Conservation (phyloP, 2,797 vertebrate species). For the Phrynocephalus forsythii region DNA sequence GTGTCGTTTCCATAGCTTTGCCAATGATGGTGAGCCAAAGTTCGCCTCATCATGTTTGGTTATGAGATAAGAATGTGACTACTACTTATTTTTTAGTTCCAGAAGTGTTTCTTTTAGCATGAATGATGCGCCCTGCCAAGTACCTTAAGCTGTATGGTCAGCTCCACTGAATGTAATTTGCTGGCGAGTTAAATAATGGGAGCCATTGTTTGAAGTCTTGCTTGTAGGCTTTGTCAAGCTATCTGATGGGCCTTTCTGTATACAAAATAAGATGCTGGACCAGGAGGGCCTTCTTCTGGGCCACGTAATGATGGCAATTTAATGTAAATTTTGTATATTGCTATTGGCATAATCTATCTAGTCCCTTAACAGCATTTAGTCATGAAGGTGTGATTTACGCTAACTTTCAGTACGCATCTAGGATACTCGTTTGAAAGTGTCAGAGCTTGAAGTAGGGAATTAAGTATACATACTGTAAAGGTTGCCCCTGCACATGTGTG, state of each 20-base stretch:
- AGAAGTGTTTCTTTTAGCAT: neutral
- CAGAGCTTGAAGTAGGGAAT: no score
- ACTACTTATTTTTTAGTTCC: neutral
- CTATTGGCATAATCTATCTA: neutral
- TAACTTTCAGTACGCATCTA: neutral
- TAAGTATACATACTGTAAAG: no score
- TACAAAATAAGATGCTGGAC: neutral
- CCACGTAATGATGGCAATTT: neutral
- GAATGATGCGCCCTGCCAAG: neutral
- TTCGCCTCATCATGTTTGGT: no score
- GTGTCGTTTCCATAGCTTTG: no score
- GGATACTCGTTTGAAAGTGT: neutral
- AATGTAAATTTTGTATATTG: neutral
- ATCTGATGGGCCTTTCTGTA: neutral
- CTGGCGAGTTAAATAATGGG: neutral
- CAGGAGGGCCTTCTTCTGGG: neutral
- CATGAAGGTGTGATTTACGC: slow-evolving; percentile 19
- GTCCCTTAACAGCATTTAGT: neutral
- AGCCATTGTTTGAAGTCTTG: neutral
- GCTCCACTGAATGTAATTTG: no score
- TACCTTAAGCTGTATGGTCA: neutral
- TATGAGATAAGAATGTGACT: no score
- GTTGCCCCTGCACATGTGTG: no score
- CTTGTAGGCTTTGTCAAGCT: neutral
- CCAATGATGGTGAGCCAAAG: no score